phyloP scores from a whole-genome alignment of 2,797 vertebrate genomes.

The Pangasius krempfi region DNA sequence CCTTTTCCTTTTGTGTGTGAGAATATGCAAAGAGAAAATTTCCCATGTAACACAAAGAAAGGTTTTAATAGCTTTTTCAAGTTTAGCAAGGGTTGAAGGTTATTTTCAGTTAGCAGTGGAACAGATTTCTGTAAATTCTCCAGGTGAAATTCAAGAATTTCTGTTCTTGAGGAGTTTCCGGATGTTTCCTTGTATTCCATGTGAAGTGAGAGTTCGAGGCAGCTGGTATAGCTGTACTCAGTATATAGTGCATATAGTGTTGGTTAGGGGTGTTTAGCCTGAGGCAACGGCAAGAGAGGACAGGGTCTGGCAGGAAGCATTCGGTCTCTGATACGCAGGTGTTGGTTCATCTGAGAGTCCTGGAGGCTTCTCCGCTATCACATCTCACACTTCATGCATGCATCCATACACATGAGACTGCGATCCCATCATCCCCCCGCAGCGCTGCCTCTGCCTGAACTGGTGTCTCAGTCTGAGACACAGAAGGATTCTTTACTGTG shows the following conservation, averaged over 20 bases:
- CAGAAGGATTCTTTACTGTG: conserved; percentile 12
- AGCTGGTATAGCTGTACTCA: not conserved
- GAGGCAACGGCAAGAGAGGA: conserved; percentile 31
- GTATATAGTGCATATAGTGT: not conserved
- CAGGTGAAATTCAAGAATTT: conserved; percentile 34
- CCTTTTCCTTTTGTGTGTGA: conserved; percentile 1
- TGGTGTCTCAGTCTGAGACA: conserved; percentile 12
- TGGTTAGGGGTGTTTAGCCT: conserved; percentile 30
- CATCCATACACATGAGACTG: conserved; percentile 1
- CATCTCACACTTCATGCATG: conserved; percentile 51
- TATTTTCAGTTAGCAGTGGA: not conserved
- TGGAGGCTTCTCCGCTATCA: conserved; percentile 67
- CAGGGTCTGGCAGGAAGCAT: conserved; percentile 34
- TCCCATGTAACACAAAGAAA: conserved; percentile 2
- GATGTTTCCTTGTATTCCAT: conserved; percentile 9
- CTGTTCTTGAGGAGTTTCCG: conserved; percentile 10
- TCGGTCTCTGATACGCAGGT: conserved; percentile 58
- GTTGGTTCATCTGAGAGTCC: conserved; percentile 64
- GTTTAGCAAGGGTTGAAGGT: not conserved
- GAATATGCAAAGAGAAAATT: conserved; percentile 1
- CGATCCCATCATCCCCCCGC: conserved; percentile 17
- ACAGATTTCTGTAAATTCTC: not conserved
- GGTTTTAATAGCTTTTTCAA: not conserved
- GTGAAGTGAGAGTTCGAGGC: conserved; percentile 2
- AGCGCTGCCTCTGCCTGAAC: conserved; percentile 27